phyloP scores from a whole-genome alignment of 1,140 invertebrate genomes.

The Drosophila asahinai region DNA sequence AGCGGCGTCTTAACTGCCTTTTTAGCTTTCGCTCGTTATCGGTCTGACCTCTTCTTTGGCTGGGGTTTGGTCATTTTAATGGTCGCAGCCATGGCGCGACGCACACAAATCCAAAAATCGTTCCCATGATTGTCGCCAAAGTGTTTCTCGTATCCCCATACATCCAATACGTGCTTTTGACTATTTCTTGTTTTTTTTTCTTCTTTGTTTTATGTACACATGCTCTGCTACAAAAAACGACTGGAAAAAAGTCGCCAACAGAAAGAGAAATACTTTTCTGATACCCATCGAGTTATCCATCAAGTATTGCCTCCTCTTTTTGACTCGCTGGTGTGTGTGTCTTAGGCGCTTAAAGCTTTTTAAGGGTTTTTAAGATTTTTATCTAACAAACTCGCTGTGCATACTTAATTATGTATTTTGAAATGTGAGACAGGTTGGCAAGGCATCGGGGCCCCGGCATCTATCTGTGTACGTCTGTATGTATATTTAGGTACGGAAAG shows the following conservation, averaged over 20 bases:
- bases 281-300: slow-evolving; percentile 83
- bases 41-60: slow-evolving; percentile 69
- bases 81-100: slow-evolving; percentile 31
- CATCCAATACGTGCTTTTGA: slow-evolving; percentile 69
- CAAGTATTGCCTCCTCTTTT: slow-evolving; percentile 73
- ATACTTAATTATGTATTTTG: slow-evolving; percentile 84
- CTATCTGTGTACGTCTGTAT: slow-evolving; percentile 25
- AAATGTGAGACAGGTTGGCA: slow-evolving; percentile 82
- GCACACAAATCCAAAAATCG: slow-evolving; percentile 52
- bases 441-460: slow-evolving; percentile 48
- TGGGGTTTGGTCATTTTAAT: slow-evolving; percentile 68
- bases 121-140: slow-evolving; percentile 84
- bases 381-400: slow-evolving; percentile 83
- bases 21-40: slow-evolving; percentile 82
- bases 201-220: slow-evolving; percentile 59
- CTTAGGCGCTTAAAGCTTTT: slow-evolving; percentile 84
- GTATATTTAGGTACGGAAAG: slow-evolving; percentile 34
- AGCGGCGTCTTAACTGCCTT: slow-evolving; percentile 54
- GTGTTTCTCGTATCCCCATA: slow-evolving; percentile 78
- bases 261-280: slow-evolving; percentile 56
- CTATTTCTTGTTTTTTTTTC: slow-evolving; percentile 47
- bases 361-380: slow-evolving; percentile 84
- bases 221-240: slow-evolving; percentile 55
- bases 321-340: slow-evolving; percentile 44
- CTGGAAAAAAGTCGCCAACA: slow-evolving; percentile 46